Evolutionary conservation across 2,888 invertebrate species (phyloP), one percentile per base, ranked within the genome.

Genomic region (Drosophila eohydei): DNA sequence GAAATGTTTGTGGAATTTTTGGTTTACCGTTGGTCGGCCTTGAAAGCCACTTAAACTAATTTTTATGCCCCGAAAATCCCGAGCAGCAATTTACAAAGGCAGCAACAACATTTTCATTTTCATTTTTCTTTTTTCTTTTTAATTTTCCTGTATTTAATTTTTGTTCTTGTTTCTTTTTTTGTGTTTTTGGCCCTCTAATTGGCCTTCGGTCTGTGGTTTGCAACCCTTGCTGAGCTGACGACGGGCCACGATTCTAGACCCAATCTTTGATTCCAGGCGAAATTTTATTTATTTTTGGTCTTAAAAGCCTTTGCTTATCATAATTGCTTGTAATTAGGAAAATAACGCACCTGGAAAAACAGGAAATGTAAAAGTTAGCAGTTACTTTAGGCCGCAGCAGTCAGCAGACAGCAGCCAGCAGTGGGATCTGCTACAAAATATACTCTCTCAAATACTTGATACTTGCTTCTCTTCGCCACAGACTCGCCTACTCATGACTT

Each of bases 401-500:
- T 5, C 11, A 14, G 34, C 21, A 21, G 1, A 1, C 55, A 28
- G 26, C n/a, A 32, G 2, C 3, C 11, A 14, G 34, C 34, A 14
- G 3, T 14, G n/a, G 46, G 30, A 4, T 14, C 3, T 28, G 36
- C 36, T 38, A 8, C 7, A 60, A 12, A 5, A n/a, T 0, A 14
- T 3, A 2, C 38, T 28, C 2, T 11, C 8, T 8, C 2, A 16
- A 16, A 16, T 48, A 50, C 30, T 34, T 26, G 36, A 34, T 38
- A 36, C 11, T 3, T 30, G 4, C 34, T 7, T 14, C 36, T 52
- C 51, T 26, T 8, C 44, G 46, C 46, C 34, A 54, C 93, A 95
- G 95, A 94, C 81, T 93, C 94, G 50, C 93, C 94, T 70, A 92
- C 93, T 32, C 94, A 93, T 68, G 92, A 92, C 64, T 93, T 93